A percentile compares a stretch with the other conserved stretches of the same genome.
Conservation (phyloP, 2,888 invertebrate species). For the Blera fallax region DNA sequence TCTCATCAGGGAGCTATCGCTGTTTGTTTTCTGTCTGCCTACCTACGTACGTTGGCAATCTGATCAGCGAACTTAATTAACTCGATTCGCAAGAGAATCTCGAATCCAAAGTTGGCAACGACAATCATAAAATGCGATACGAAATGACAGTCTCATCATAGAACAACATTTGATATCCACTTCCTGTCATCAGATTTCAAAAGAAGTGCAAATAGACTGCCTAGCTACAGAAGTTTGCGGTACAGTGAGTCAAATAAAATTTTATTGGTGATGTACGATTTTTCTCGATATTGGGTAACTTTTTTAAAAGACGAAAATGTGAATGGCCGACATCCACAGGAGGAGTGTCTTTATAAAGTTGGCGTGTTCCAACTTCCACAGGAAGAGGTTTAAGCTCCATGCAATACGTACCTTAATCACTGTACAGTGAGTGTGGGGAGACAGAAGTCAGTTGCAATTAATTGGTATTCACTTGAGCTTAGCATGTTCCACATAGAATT, state of each 20-base stretch:
- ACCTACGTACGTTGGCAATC: constrained; percentile 15
- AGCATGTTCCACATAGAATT: constrained; percentile 28
- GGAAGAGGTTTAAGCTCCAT: not conserved
- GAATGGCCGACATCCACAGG: not conserved
- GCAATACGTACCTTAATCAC: not conserved
- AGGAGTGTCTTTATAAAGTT: not conserved
- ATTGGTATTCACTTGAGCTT: constrained; percentile 50
- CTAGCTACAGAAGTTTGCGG: not conserved
- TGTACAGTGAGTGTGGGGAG: not conserved
- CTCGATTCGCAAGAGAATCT: constrained; percentile 2
- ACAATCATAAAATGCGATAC: constrained; percentile 38
- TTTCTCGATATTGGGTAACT: not conserved
- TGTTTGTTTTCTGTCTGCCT: not conserved
- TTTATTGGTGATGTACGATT: not conserved
- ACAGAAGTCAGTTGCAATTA: not conserved
- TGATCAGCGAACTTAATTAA: constrained; percentile 26
- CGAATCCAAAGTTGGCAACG: constrained; percentile 8
- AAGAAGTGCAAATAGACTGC: constrained; percentile 15
- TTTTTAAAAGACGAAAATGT: not conserved
- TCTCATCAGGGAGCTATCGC: constrained; percentile 32
- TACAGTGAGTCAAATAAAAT: not conserved
- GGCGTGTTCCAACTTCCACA: not conserved
- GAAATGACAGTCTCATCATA: constrained; percentile 26
- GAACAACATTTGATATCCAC: constrained; percentile 43
- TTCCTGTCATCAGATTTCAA: constrained; percentile 61